A percentile compares a stretch with the other conserved stretches of the same genome.
Evolutionary conservation across 2,888 invertebrate species (phyloP).

Genomic region (Noctua comes): DNA sequence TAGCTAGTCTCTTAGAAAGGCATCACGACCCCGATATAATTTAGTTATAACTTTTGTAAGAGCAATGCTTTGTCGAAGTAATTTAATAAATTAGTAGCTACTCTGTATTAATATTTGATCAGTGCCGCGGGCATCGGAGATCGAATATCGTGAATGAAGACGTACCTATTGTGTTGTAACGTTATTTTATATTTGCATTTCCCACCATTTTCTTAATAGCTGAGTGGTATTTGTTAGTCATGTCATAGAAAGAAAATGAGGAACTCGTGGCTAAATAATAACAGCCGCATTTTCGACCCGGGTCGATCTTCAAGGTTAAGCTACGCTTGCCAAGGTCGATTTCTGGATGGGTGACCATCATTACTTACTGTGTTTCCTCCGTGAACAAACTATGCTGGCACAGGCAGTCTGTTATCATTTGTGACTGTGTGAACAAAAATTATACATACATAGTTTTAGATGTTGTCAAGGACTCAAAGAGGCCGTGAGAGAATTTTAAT

Average conservation of each 20-base stretch:
- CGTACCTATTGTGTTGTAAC: not conserved
- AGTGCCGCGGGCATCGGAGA: constrained; percentile 26
- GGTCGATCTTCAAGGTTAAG: not conserved
- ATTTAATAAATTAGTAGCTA: constrained; percentile 62
- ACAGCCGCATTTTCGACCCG: not conserved
- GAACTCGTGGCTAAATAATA: no score
- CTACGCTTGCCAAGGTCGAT: not conserved
- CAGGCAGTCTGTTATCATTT: constrained; percentile 23
- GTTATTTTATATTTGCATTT: constrained; percentile 2
- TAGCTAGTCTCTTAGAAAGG: constrained; percentile 64
- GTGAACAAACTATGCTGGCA: constrained; percentile 33
- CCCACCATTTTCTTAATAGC: not conserved
- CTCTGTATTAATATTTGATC: constrained; percentile 51
- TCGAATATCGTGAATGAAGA: constrained; percentile 11
- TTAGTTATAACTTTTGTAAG: constrained; percentile 66
- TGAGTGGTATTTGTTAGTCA: not conserved
- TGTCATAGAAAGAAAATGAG: not conserved
- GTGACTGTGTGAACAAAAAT: constrained; percentile 34
- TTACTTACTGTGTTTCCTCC: not conserved
- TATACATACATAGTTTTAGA: constrained; percentile 49
- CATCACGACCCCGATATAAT: constrained; percentile 64
- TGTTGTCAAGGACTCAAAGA: constrained; percentile 53
- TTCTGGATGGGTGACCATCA: not conserved
- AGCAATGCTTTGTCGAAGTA: constrained; percentile 64
- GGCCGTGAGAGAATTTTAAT: constrained; percentile 48